Evolutionary conservation across 2,113 vertebrate species (phyloP), one percentile per base, ranked within the genome.

Genomic region (Andinoacara biseriatus): DNA sequence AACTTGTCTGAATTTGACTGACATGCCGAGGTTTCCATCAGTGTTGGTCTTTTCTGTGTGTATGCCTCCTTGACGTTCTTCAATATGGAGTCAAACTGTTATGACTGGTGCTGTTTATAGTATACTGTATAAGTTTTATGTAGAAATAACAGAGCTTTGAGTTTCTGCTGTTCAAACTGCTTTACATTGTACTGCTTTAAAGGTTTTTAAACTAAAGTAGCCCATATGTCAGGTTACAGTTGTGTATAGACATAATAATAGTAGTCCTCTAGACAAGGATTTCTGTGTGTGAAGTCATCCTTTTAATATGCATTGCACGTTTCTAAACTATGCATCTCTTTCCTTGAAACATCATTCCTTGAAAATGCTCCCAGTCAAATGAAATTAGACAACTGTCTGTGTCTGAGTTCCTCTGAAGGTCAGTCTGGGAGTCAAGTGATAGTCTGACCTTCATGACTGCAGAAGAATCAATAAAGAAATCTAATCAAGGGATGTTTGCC

Each of bases 381-480:
- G 33, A 76, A 87, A 89, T 15, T 74, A 90, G 67, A 83, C 85
- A 69, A 87, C 49, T 77, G 58, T 86, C 81, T 77, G 83, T 58
- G 74, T 26, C 58, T 35, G 75, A 91, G 82, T 86, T 90, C 59
- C 78, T 75, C 52, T 88, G 91, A 94, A 94, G 88, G 80, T 93
- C 87, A 84, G 78, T 72, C 38, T 65, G 17, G 17, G 85, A 89
- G 86, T 86, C 87, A 84, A 90, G 86, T 67, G 81, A 91, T 52
- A 10, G 83, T 82, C 78, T 91, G 91, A 92, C 93, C 91, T 94
- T 94, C 83, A 89, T 65, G 56, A 82, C 78, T 78, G 57, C 75
- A 1, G 24, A 67, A 40, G 26, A 83, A 94, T 92, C 91, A 86
- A 94, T 94, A 88, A 67, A 86, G 54, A 84, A 93, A 93, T 92